Conservation (phyloP, 2,113 vertebrate genomes). For the Sinosuthora webbiana region DNA sequence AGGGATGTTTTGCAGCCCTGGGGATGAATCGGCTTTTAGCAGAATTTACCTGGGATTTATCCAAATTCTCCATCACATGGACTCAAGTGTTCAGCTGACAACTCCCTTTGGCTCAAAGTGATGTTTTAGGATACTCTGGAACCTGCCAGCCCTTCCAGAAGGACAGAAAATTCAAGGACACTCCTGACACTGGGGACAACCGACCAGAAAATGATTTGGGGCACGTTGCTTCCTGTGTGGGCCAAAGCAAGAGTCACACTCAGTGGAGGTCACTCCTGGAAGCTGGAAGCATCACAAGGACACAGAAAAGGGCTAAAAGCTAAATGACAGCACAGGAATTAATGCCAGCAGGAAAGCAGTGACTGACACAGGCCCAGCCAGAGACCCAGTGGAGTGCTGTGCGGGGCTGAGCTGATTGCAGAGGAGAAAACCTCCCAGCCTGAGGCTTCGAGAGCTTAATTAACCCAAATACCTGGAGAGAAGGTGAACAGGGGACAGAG, state of each 20-base stretch:
- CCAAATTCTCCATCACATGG: not conserved
- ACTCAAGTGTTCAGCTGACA: not conserved
- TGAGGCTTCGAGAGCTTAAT: not conserved
- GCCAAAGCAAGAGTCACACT: not conserved
- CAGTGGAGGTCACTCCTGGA: not conserved
- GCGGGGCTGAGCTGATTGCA: not conserved
- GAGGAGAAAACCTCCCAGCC: slow-evolving; percentile 1
- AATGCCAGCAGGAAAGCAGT: not conserved
- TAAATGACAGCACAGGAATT: not conserved
- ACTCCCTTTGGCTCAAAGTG: not conserved
- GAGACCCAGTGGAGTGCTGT: not conserved
- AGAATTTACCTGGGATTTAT: not conserved
- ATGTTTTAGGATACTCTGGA: not conserved
- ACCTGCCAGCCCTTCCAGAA: not conserved
- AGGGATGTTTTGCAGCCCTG: not conserved
- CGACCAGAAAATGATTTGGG: not conserved
- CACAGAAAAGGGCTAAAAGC: not conserved
- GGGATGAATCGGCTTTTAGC: not conserved
- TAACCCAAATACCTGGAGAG: not conserved
- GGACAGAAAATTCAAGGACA: not conserved
- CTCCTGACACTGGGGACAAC: not conserved
- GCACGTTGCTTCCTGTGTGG: not conserved
- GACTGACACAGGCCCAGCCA: not conserved
- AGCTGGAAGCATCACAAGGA: not conserved
- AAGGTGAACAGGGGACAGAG: not conserved